Conservation (phyloP, 64 coral and sea anemone species). For the Orbicella faveolata region DNA sequence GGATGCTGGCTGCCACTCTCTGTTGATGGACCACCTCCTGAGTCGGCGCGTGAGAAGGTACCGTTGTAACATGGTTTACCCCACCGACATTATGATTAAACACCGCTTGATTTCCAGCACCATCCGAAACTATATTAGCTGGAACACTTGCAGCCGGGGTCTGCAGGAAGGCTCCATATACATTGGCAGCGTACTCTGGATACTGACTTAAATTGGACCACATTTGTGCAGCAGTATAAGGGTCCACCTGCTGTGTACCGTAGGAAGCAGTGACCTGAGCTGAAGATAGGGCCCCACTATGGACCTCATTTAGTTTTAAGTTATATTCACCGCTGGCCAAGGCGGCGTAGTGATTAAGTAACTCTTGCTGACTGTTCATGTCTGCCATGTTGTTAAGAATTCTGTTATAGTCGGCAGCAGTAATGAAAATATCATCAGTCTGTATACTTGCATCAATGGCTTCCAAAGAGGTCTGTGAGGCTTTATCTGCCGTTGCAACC, state of each 20-base stretch:
- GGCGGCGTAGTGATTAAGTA: conserved; percentile 17
- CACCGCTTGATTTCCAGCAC: not conserved
- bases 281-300: not conserved
- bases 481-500: conserved; percentile 6
- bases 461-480: not conserved
- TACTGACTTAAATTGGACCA: conserved; percentile 24
- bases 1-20: not conserved
- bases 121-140: conserved; percentile 24
- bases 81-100: conserved; percentile 32
- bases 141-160: not conserved
- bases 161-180: conserved; percentile 20
- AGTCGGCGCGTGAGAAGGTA: not conserved
- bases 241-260: conserved; percentile 25
- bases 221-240: conserved; percentile 20
- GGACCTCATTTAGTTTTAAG: not conserved
- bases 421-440: conserved; percentile 4
- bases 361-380: conserved; percentile 3
- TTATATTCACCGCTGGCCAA: not conserved
- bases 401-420: conserved; percentile 11
- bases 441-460: conserved; percentile 1
- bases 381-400: conserved; percentile 6
- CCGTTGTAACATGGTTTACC: not conserved
- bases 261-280: not conserved
- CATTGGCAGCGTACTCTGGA: conserved; percentile 4
- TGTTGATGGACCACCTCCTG: not conserved